These are phyloP conservation scores for Drosophila eugracilis DNA, from an alignment of 1,140 invertebrate genomes.

Conservation along the genomic window DNA sequence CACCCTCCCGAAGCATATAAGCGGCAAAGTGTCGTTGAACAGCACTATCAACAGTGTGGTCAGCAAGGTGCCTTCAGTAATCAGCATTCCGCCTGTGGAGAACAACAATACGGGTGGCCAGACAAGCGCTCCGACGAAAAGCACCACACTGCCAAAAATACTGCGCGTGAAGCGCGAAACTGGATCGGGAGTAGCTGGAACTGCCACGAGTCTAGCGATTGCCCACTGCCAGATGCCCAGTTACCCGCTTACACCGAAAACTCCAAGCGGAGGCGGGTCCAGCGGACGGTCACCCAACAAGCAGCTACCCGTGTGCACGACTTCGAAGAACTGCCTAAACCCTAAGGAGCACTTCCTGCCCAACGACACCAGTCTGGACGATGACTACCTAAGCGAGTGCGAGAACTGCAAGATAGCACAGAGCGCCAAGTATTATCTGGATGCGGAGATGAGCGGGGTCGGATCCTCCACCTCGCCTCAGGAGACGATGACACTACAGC, in stretches of 20 bases:
- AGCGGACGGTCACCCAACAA: conserved; percentile 55
- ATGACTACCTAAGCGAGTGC: conserved; percentile 92
- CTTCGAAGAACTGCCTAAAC: conserved; percentile 83
- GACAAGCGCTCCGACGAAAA: conserved; percentile 25
- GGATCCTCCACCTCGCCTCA: conserved; percentile 86
- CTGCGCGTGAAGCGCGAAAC: conserved; percentile 44
- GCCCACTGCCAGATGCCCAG: conserved; percentile 78
- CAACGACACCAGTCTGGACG: conserved; percentile 87
- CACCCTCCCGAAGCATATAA: conserved; percentile 82
- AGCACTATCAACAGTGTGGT: conserved; percentile 83
- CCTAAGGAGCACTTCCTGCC: conserved; percentile 84
- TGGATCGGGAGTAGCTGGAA: conserved; percentile 11
- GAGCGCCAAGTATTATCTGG: conserved; percentile 88
- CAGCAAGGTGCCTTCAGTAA: conserved; percentile 84
- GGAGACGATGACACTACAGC: conserved; percentile 90
- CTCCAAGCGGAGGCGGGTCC: conserved; percentile 8
- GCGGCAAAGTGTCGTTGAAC: conserved; percentile 81
- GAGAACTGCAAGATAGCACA: conserved; percentile 92
- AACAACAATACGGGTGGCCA: conserved; percentile 47
- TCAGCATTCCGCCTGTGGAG: conserved; percentile 74
- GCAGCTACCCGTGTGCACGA: conserved; percentile 83
- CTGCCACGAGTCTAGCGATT: conserved; percentile 42
- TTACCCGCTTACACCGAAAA: conserved; percentile 58
- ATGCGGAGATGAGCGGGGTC: conserved; percentile 86
- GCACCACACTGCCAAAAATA: conserved; percentile 62